A percentile compares a stretch with the other conserved stretches of the same genome.
phyloP scores from a whole-genome alignment of 2,113 vertebrate genomes.

The Eptesicus fuscus region DNA sequence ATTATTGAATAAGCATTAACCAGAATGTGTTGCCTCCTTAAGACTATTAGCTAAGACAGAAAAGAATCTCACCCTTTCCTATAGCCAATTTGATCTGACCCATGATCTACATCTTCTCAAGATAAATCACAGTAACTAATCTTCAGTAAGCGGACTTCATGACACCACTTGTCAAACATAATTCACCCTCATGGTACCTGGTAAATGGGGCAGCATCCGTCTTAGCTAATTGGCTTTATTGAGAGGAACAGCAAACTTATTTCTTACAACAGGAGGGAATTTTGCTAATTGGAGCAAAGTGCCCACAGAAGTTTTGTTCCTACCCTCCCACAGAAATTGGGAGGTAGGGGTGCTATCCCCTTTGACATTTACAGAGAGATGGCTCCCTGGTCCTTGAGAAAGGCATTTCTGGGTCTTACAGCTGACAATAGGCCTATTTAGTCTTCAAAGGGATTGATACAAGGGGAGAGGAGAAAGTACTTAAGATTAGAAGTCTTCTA shows the following conservation, averaged over 20 bases:
- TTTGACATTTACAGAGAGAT: neutral
- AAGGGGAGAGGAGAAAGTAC: neutral
- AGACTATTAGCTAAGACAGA: neutral
- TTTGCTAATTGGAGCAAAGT: neutral
- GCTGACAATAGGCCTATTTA: neutral
- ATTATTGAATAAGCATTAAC: neutral
- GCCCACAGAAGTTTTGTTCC: neutral
- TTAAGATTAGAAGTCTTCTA: neutral
- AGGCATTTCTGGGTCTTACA: neutral
- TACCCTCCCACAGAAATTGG: neutral
- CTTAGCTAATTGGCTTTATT: neutral
- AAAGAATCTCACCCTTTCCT: neutral
- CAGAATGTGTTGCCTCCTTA: neutral
- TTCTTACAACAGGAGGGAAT: neutral
- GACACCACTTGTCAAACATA: neutral
- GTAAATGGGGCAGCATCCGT: neutral
- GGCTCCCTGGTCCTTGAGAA: neutral
- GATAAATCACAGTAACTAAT: neutral
- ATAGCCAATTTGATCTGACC: neutral
- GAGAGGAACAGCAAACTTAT: neutral
- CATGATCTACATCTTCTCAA: neutral
- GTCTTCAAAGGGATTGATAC: neutral
- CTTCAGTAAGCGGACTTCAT: neutral
- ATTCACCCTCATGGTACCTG: neutral
- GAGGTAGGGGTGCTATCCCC: neutral